These are phyloP conservation scores for Glossosoma conforme DNA, from an alignment of 1,140 invertebrate species.

Conservation along the genomic window DNA sequence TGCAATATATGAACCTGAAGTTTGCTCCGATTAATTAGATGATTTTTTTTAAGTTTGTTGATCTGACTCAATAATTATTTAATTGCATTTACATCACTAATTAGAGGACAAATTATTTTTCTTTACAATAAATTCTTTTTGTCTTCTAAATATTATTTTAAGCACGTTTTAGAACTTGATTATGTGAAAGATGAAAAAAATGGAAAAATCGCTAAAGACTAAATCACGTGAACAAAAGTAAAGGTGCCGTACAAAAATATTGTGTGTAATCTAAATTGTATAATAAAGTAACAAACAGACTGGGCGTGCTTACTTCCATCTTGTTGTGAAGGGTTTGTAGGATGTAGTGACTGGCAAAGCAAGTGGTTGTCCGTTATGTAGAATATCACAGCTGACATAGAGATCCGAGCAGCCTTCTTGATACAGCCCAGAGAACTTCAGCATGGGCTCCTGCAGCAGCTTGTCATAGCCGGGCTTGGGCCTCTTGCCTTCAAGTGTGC, in stretches of 20 bases:
- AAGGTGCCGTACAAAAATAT: neutral
- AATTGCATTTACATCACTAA: too few species aligned
- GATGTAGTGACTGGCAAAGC: conserved; percentile 86
- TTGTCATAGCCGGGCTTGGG: conserved; percentile 83
- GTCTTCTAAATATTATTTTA: too few species aligned
- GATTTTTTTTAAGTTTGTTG: too few species aligned
- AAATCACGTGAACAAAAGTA: neutral
- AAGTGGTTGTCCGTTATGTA: conserved; percentile 75
- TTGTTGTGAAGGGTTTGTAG: conserved; percentile 87
- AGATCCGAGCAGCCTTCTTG: conserved; percentile 79
- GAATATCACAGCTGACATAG: conserved; percentile 83
- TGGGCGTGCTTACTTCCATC: conserved; percentile 79
- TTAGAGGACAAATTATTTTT: too few species aligned
- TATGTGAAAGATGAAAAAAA: neutral
- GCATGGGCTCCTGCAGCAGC: conserved; percentile 78
- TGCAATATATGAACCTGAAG: too few species aligned
- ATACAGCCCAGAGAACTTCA: conserved; percentile 87
- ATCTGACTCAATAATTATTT: too few species aligned
- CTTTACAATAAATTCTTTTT: too few species aligned
- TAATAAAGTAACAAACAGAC: conserved; percentile 3
- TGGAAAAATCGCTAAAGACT: neutral
- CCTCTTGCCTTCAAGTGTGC: conserved; percentile 88
- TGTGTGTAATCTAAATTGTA: neutral
- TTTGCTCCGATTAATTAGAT: too few species aligned
- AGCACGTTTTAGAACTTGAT: neutral